A percentile compares a stretch with the other conserved stretches of the same genome.
Evolutionary conservation across 2,888 invertebrate species (phyloP).

Genomic region (Archips xylosteana): DNA sequence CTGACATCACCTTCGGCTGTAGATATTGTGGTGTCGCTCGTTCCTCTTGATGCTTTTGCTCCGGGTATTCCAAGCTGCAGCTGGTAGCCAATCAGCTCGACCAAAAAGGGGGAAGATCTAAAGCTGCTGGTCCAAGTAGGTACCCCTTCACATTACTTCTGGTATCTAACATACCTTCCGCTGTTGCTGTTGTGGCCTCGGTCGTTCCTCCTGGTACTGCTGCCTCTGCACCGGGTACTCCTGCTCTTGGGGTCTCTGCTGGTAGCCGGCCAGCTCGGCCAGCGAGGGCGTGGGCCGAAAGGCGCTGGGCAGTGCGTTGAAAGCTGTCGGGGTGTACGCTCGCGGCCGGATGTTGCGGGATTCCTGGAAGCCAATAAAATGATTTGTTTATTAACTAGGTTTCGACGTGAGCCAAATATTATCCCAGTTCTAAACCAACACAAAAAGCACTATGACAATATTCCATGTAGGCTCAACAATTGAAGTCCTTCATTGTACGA

Average conservation of each 20-base stretch:
- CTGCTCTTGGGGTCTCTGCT: slow-evolving; percentile 62
- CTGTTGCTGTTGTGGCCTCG: slow-evolving; percentile 74
- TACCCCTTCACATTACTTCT: too few relatives aligned
- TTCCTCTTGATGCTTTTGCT: too few relatives aligned
- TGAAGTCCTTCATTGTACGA: too few relatives aligned
- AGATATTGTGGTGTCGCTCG: slow-evolving; percentile 63
- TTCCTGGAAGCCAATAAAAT: slow-evolving; percentile 61
- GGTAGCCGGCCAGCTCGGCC: slow-evolving; percentile 80
- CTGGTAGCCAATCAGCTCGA: too few relatives aligned
- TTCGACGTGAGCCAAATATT: too few relatives aligned
- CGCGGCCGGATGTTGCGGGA: slow-evolving; percentile 79
- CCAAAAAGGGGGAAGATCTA: too few relatives aligned
- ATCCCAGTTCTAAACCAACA: too few relatives aligned
- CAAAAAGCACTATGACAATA: too few relatives aligned
- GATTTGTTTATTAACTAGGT: too few relatives aligned
- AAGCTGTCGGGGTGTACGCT: slow-evolving; percentile 72
- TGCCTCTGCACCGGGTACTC: slow-evolving; percentile 58
- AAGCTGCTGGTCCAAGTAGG: too few relatives aligned
- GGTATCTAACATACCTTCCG: neutral
- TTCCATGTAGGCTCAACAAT: too few relatives aligned
- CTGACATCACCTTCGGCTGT: neutral
- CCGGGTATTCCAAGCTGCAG: too few relatives aligned
- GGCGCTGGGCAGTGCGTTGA: slow-evolving; percentile 75
- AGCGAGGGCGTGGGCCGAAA: slow-evolving; percentile 78
- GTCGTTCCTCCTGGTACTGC: slow-evolving; percentile 88